These are phyloP conservation scores for Chydorus sphaericus DNA, from an alignment of 2,888 invertebrate species.

Conservation along the genomic window DNA sequence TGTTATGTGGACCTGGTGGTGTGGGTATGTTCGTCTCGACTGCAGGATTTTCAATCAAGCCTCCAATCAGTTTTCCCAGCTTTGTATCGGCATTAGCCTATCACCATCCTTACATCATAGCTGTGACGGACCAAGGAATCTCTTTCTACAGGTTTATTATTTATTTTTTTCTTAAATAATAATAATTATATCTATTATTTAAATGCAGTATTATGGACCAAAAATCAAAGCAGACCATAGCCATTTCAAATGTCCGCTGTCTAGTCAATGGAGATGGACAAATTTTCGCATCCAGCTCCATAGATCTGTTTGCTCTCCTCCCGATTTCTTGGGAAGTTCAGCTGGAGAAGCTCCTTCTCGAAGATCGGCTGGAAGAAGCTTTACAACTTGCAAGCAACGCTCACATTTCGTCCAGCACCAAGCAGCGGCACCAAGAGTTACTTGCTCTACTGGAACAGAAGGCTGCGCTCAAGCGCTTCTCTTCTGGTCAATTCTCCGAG, in stretches of 20 bases:
- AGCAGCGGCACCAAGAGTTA: background rate
- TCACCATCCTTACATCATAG: conserved; percentile 11
- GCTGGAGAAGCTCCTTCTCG: background rate
- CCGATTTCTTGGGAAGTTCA: conserved; percentile 6
- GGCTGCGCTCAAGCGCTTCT: background rate
- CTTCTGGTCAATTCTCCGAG: background rate
- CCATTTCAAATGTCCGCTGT: background rate
- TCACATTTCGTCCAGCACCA: background rate
- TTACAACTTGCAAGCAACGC: background rate
- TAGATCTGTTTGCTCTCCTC: conserved; percentile 1
- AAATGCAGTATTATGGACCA: conserved; percentile 7
- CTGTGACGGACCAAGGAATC: conserved; percentile 4
- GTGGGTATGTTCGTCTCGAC: conserved; percentile 12
- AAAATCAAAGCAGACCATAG: conserved; percentile 1
- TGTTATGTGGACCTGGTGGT: conserved; percentile 10
- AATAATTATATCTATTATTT: background rate
- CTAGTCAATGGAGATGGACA: conserved; percentile 4
- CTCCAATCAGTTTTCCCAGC: conserved; percentile 5
- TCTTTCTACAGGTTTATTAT: conserved; percentile 5
- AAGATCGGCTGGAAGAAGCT: conserved; percentile 6
- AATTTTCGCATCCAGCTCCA: background rate
- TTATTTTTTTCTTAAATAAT: background rate
- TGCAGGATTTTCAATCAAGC: conserved; percentile 9
- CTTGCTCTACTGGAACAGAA: background rate
- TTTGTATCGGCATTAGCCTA: background rate